Conservation (phyloP, 2,797 vertebrate species). For the Helicolenus hilgendorfi region DNA sequence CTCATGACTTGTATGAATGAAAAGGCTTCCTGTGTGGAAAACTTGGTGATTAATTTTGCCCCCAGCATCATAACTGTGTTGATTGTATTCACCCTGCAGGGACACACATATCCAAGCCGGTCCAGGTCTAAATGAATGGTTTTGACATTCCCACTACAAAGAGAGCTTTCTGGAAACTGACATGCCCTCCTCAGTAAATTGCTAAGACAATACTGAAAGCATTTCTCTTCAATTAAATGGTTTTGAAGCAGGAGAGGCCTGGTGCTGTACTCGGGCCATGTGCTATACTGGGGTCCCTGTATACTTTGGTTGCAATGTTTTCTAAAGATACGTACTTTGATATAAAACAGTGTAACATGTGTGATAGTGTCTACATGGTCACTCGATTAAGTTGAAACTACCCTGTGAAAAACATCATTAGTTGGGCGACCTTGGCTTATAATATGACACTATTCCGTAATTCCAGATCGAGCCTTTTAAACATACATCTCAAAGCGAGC, state of each 20-base stretch:
- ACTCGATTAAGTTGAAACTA: neutral
- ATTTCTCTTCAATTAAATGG: conserved; percentile 11
- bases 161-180: conserved; percentile 5
- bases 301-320: neutral
- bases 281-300: neutral
- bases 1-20: conserved; percentile 71
- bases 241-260: conserved; percentile 7
- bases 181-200: neutral
- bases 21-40: conserved; percentile 72
- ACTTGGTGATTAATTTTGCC: conserved; percentile 69
- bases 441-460: conserved; percentile 2
- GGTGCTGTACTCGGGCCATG: neutral
- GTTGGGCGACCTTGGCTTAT: conserved; percentile 4
- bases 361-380: neutral
- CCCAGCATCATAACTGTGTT: conserved; percentile 58
- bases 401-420: conserved; percentile 8
- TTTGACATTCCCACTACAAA: conserved; percentile 15
- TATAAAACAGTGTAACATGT: neutral
- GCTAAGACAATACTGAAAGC: conserved; percentile 7
- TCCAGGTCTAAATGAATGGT: conserved; percentile 28
- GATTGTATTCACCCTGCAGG: conserved; percentile 49
- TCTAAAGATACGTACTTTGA: neutral
- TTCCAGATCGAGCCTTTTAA: conserved; percentile 2
- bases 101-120: conserved; percentile 24
- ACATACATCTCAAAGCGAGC: neutral